phyloP scores from a whole-genome alignment of 2,888 invertebrate genomes.

The Trichogramma evanescens region DNA sequence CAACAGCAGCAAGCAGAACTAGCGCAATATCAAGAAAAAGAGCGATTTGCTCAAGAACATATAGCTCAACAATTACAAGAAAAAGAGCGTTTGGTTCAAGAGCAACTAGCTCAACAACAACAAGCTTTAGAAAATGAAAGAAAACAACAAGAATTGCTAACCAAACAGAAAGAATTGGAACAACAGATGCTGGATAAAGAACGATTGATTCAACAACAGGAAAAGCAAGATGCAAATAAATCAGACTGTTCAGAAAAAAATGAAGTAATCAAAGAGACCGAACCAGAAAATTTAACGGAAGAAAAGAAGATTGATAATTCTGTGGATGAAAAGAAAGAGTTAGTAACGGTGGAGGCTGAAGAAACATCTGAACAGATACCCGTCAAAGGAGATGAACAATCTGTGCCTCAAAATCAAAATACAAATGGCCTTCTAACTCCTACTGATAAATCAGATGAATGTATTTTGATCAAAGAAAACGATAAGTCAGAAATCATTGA shows the following conservation, averaged over 20 bases:
- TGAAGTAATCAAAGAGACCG: too few relatives aligned
- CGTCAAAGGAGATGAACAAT: neutral
- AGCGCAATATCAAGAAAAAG: conserved; percentile 14
- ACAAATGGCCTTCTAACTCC: too few relatives aligned
- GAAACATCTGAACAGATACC: neutral
- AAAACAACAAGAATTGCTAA: neutral
- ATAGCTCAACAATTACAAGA: conserved; percentile 2
- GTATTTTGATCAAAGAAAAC: too few relatives aligned
- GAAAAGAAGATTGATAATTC: too few relatives aligned
- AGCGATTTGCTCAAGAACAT: neutral
- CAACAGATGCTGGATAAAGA: conserved; percentile 24
- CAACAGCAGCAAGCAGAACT: conserved; percentile 15
- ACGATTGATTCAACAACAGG: conserved; percentile 25
- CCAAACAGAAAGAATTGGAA: neutral
- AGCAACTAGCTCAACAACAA: conserved; percentile 5
- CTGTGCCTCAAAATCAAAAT: too few relatives aligned
- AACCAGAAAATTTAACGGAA: too few relatives aligned
- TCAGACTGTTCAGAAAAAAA: too few relatives aligned
- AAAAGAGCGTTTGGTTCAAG: conserved; percentile 21
- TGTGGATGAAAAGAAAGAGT: too few relatives aligned
- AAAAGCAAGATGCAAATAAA: conserved; percentile 10
- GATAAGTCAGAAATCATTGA: too few relatives aligned
- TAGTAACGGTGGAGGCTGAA: too few relatives aligned
- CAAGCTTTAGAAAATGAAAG: conserved; percentile 5
- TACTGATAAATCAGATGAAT: too few relatives aligned